Percentiles rank a stretch among this genome's conserved stretches.
Conservation (phyloP, 2,797 vertebrate genomes). For the Sarcophilus harrisii region DNA sequence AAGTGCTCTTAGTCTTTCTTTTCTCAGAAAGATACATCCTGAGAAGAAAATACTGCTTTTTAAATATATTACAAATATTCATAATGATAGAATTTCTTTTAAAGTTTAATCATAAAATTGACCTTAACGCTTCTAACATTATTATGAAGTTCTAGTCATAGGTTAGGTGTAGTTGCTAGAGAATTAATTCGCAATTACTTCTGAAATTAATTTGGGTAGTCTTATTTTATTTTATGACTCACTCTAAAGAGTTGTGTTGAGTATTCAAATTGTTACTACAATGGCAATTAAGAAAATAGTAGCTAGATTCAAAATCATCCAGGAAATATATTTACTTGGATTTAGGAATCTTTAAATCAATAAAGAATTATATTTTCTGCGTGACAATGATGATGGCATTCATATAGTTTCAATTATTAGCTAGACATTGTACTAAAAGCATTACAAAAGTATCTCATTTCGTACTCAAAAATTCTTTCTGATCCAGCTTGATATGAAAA, state of each 20-base stretch:
- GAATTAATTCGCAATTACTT: neutral
- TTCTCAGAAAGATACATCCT: neutral
- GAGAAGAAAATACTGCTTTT: neutral
- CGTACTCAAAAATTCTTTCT: neutral
- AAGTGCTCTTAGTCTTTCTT: neutral
- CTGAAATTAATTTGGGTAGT: neutral
- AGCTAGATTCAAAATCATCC: neutral
- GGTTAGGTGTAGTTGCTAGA: neutral
- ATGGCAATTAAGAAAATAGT: neutral
- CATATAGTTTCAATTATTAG: neutral
- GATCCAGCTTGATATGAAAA: neutral
- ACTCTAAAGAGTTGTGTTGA: neutral
- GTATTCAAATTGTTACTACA: neutral
- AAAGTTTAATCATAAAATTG: neutral
- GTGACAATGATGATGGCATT: neutral
- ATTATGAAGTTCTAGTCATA: neutral
- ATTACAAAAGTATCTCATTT: neutral
- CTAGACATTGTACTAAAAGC: neutral
- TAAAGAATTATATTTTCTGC: neutral
- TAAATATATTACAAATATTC: neutral
- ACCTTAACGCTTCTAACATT: neutral
- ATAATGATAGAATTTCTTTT: neutral
- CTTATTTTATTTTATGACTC: neutral
- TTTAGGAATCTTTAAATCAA: neutral
- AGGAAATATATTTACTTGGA: neutral